phyloP scores from a whole-genome alignment of 2,888 invertebrate species.

The Scaptomyza cyrtandrae region DNA sequence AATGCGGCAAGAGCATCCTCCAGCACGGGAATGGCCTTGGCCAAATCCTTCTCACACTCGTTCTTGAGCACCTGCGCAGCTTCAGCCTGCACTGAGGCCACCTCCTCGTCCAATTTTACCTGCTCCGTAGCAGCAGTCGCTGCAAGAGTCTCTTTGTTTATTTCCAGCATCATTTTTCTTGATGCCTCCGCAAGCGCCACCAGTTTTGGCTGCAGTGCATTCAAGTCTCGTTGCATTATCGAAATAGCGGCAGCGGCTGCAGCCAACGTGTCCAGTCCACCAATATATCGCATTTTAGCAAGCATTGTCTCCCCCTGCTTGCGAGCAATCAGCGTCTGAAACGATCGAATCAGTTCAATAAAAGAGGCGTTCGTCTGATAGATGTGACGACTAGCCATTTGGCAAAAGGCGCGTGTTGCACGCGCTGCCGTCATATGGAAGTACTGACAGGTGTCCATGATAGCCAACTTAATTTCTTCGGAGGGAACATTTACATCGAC shows the following conservation, averaged over 20 bases:
- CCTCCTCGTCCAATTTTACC: conserved; percentile 94
- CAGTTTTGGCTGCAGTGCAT: conserved; percentile 92
- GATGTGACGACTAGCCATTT: conserved; percentile 89
- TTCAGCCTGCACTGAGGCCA: conserved; percentile 94
- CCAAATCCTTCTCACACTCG: conserved; percentile 97
- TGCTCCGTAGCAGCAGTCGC: conserved; percentile 92
- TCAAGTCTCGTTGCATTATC: conserved; percentile 91
- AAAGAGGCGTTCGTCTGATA: conserved; percentile 96
- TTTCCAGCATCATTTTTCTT: conserved; percentile 90
- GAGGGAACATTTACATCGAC: conserved; percentile 87
- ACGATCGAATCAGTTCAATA: conserved; percentile 92
- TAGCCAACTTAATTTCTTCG: conserved; percentile 86
- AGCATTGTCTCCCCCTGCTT: conserved; percentile 89
- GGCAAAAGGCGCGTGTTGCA: conserved; percentile 87
- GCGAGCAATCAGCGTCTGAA: conserved; percentile 89
- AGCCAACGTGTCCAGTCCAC: conserved; percentile 92
- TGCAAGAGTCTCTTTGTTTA: conserved; percentile 90
- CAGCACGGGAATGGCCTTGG: conserved; percentile 94
- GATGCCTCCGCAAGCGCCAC: conserved; percentile 92
- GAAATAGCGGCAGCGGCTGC: conserved; percentile 92
- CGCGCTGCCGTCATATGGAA: conserved; percentile 92
- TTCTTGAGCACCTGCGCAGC: conserved; percentile 92
- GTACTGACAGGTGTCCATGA: conserved; percentile 93
- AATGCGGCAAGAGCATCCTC: conserved; percentile 93
- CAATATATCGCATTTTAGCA: conserved; percentile 91